These are phyloP conservation scores for Taenaris catops DNA, from an alignment of 2,888 invertebrate species.

Conservation along the genomic window DNA sequence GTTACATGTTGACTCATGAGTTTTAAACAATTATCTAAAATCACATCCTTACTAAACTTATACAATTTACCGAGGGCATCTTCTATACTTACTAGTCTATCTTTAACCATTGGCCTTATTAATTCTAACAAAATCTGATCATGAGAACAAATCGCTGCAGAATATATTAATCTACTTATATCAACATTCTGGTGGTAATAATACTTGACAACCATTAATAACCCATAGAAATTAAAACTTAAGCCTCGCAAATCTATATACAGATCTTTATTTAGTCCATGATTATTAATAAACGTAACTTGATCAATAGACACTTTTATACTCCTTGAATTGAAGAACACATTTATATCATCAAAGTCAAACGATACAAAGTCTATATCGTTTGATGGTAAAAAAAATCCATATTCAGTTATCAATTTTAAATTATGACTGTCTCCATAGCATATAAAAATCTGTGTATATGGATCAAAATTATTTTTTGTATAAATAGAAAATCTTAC, in stretches of 20 bases:
- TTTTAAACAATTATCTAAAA: conserved; percentile 62
- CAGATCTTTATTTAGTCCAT: conserved; percentile 81
- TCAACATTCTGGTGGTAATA: conserved; percentile 55
- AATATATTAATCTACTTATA: conserved; percentile 64
- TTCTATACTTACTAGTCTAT: conserved; percentile 46
- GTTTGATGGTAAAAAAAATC: conserved; percentile 87
- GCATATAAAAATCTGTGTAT: conserved; percentile 91
- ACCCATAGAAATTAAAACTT: conserved; percentile 83
- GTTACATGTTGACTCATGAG: conserved; percentile 68
- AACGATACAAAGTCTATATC: conserved; percentile 83
- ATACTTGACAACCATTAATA: conserved; percentile 66
- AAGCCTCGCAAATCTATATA: conserved; percentile 81
- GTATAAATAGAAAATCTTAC: conserved; percentile 68
- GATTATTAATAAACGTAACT: conserved; percentile 82
- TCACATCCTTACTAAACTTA: conserved; percentile 41
- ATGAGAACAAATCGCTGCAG: conserved; percentile 60
- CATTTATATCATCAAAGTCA: conserved; percentile 71
- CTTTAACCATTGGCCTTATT: conserved; percentile 52
- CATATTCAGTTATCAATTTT: conserved; percentile 92
- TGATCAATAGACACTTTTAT: conserved; percentile 75
- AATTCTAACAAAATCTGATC: conserved; percentile 56
- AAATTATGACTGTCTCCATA: conserved; percentile 92
- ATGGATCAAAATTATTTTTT: conserved; percentile 76
- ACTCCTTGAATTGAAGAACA: conserved; percentile 48
- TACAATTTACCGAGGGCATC: conserved; percentile 47